Evolutionary conservation across 2,113 vertebrate genomes (phyloP).

Genomic region (Pterophyllum scalare): DNA sequence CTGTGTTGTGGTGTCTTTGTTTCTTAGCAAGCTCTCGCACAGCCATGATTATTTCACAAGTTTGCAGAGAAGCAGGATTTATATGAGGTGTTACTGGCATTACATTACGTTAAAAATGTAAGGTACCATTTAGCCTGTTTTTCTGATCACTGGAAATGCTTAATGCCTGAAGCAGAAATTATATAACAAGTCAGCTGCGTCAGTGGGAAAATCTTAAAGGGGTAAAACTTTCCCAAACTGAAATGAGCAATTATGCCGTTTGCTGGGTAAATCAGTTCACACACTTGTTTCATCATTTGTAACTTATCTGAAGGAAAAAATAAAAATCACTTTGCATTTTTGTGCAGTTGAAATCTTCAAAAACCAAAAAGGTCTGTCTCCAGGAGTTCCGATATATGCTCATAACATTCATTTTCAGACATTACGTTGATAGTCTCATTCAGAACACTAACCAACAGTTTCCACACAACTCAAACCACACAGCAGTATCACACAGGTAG

Average conservation of each 20-base stretch:
- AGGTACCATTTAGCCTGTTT: background rate
- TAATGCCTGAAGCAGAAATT: background rate
- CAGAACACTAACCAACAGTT: background rate
- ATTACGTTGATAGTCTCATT: conserved; percentile 36
- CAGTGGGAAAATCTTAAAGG: background rate
- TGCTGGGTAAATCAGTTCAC: background rate
- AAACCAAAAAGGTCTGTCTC: conserved; percentile 11
- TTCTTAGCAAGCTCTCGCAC: background rate
- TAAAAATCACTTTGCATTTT: too few relatives aligned
- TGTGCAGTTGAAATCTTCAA: background rate
- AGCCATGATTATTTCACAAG: background rate
- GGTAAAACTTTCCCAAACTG: background rate
- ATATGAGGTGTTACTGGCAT: background rate
- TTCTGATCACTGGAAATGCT: background rate
- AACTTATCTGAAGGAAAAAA: background rate
- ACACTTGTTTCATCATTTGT: background rate
- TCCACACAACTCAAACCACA: background rate
- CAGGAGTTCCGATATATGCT: background rate
- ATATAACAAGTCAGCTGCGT: background rate
- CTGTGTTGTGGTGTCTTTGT: background rate
- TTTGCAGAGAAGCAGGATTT: background rate
- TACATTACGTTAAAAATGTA: background rate
- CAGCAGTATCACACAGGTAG: background rate
- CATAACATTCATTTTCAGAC: background rate
- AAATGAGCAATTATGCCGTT: conserved; percentile 7